These are phyloP conservation scores for Tribolium castaneum DNA, from an alignment of 1,140 invertebrate genomes.

Conservation along the genomic window DNA sequence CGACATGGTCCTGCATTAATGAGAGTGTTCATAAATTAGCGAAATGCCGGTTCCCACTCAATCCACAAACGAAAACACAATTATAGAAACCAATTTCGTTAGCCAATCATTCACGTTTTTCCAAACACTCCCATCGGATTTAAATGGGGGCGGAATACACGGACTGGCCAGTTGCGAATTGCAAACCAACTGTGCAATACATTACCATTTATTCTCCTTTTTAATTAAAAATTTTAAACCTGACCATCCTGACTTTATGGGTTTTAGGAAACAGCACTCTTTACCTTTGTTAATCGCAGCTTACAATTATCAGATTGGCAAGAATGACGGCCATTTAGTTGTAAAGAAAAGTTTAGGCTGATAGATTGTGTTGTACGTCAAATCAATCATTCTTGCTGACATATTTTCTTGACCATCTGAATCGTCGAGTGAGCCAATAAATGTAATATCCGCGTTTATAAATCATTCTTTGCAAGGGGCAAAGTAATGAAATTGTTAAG, in stretches of 20 bases:
- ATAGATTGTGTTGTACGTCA: background rate
- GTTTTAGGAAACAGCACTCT: too few relatives aligned
- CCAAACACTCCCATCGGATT: slow-evolving; percentile 6
- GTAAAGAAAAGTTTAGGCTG: background rate
- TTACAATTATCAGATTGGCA: too few relatives aligned
- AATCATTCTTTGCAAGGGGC: background rate
- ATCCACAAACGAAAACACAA: slow-evolving; percentile 21
- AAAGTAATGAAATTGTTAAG: background rate
- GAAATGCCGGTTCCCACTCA: slow-evolving; percentile 9
- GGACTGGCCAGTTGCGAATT: background rate
- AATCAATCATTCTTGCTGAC: background rate
- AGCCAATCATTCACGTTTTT: slow-evolving; percentile 24
- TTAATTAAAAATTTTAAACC: background rate
- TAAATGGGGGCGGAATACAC: background rate
- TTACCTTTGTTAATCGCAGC: too few relatives aligned
- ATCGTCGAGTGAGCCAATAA: background rate
- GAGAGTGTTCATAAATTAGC: slow-evolving; percentile 31
- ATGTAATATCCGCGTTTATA: background rate
- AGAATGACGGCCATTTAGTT: too few relatives aligned
- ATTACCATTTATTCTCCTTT: background rate
- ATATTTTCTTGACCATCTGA: background rate
- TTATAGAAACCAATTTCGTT: slow-evolving; percentile 34
- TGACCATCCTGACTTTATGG: background rate
- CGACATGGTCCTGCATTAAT: slow-evolving; percentile 2
- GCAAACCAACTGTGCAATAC: background rate